These are phyloP conservation scores for Heteromyza rotundicornis DNA, from an alignment of 2,888 invertebrate species.

Conservation along the genomic window DNA sequence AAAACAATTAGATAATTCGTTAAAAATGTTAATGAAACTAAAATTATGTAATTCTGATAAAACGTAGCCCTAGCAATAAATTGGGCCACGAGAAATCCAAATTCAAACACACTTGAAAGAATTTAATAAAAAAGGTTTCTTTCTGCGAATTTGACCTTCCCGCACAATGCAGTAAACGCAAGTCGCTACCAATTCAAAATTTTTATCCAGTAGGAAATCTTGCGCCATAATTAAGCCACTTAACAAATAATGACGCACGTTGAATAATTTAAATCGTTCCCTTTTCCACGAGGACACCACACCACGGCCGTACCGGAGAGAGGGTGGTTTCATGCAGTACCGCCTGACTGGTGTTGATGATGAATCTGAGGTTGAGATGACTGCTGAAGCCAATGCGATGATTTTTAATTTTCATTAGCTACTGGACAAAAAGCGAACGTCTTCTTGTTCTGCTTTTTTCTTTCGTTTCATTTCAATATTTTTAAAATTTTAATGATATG, in stretches of 20 bases:
- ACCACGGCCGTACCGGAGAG: background rate
- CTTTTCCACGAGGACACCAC: background rate
- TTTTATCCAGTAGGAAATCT: too few relatives aligned
- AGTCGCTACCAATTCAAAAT: too few relatives aligned
- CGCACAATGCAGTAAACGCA: too few relatives aligned
- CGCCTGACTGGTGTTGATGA: constrained; percentile 8
- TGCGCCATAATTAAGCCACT: constrained; percentile 52
- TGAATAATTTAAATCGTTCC: constrained; percentile 43
- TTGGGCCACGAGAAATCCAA: too few relatives aligned
- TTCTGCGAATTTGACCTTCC: too few relatives aligned
- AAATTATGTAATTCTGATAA: too few relatives aligned
- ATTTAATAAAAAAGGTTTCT: too few relatives aligned
- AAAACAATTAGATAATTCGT: too few relatives aligned
- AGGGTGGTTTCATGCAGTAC: background rate
- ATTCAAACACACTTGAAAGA: too few relatives aligned
- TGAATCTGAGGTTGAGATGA: background rate
- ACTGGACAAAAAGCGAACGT: too few relatives aligned
- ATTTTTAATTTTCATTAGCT: constrained; percentile 32
- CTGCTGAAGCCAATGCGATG: constrained; percentile 8
- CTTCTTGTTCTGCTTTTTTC: constrained; percentile 28
- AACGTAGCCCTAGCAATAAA: too few relatives aligned
- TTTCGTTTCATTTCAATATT: constrained; percentile 48
- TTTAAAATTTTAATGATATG: constrained; percentile 61
- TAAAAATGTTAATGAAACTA: too few relatives aligned
- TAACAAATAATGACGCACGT: constrained; percentile 50